Evolutionary conservation across 2,113 vertebrate genomes (phyloP).

Genomic region (Chloropsis hardwickii): DNA sequence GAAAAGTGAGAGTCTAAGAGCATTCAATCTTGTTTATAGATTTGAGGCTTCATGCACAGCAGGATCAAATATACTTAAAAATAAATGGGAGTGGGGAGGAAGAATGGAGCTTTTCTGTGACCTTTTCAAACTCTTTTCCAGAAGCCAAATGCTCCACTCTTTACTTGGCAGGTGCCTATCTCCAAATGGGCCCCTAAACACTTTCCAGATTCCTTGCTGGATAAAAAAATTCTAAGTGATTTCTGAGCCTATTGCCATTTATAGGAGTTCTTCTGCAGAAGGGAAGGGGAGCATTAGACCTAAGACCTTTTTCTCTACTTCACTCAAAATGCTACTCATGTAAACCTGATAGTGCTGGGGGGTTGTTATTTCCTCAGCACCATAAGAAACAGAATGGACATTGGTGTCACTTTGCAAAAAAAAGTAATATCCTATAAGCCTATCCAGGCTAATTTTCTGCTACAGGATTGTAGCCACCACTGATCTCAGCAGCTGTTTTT

Average conservation of each 20-base stretch:
- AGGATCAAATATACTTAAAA: slow-evolving; percentile 18
- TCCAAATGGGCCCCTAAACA: not conserved
- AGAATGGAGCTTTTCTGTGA: not conserved
- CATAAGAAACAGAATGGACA: not conserved
- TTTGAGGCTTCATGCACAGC: not conserved
- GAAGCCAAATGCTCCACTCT: not conserved
- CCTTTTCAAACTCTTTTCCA: not conserved
- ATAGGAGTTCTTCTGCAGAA: not conserved
- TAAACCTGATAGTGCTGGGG: not conserved
- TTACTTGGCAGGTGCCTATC: not conserved
- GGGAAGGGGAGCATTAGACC: not conserved
- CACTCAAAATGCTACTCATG: not conserved
- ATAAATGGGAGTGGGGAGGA: not conserved
- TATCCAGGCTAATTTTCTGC: not conserved
- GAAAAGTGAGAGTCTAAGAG: not conserved
- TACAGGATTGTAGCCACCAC: not conserved
- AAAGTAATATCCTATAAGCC: not conserved
- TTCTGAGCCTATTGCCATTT: not conserved
- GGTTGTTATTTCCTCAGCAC: not conserved
- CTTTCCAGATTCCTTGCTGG: not conserved
- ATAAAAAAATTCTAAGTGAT: not conserved
- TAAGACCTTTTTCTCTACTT: not conserved
- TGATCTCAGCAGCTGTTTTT: not conserved
- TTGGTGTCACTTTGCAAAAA: not conserved
- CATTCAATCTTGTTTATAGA: not conserved